phyloP scores from a whole-genome alignment of 2,797 vertebrate genomes.

The Aulostomus chinensis region DNA sequence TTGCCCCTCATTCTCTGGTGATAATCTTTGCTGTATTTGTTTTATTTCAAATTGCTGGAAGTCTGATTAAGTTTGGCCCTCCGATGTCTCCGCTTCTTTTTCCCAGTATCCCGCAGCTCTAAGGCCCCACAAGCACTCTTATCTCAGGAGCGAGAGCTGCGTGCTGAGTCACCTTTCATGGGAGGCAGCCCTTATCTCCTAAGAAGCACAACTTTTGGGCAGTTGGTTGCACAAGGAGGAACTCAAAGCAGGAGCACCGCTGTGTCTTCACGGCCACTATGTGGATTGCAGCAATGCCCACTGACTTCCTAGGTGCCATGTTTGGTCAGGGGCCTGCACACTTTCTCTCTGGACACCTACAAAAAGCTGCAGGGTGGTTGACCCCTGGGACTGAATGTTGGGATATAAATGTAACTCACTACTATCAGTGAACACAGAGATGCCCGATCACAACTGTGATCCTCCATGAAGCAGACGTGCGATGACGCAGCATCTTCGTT shows the following conservation, averaged over 20 bases:
- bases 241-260: constrained; percentile 65
- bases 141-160: constrained; percentile 76
- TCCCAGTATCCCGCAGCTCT: constrained; percentile 64
- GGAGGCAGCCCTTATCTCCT: constrained; percentile 80
- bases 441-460: constrained; percentile 39
- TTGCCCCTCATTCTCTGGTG: constrained; percentile 44
- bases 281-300: constrained; percentile 56
- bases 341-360: not conserved
- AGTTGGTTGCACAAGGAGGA: constrained; percentile 79
- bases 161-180: constrained; percentile 82
- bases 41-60: not conserved
- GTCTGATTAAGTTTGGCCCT: not conserved
- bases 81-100: constrained; percentile 15
- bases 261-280: constrained; percentile 51
- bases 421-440: constrained; percentile 27
- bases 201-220: constrained; percentile 76
- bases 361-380: not conserved
- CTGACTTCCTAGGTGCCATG: constrained; percentile 58
- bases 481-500: constrained; percentile 58
- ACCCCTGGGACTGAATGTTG: constrained; percentile 12
- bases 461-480: constrained; percentile 41
- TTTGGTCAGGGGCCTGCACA: not conserved
- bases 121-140: constrained; percentile 56
- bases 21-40: constrained; percentile 34
- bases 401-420: constrained; percentile 54